Percentiles rank a stretch among this genome's conserved stretches.
These are phyloP conservation scores for Pipra filicauda DNA, from an alignment of 2,113 vertebrate species.

Conservation along the genomic window DNA sequence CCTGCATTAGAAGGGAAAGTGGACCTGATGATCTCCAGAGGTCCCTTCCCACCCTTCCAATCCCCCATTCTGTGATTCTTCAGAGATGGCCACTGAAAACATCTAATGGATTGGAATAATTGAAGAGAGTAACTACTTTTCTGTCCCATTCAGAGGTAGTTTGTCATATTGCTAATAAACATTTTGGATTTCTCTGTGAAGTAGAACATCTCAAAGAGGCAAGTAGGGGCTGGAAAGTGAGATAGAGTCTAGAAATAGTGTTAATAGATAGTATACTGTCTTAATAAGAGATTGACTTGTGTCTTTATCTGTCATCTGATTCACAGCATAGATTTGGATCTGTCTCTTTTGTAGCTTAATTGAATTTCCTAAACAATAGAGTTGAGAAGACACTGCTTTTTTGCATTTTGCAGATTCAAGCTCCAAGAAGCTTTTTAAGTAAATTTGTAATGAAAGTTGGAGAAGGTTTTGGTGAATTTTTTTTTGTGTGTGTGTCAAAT, in stretches of 20 bases:
- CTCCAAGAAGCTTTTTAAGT: not conserved
- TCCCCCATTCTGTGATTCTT: not conserved
- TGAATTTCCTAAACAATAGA: not conserved
- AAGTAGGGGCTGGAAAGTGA: not conserved
- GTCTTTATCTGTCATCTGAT: not conserved
- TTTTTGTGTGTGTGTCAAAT: not conserved
- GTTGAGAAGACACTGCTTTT: not conserved
- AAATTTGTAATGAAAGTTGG: not conserved
- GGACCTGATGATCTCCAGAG: too few species aligned
- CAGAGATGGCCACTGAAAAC: not conserved
- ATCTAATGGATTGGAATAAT: not conserved
- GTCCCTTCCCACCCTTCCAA: not conserved
- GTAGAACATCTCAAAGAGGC: not conserved
- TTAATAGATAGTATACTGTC: not conserved
- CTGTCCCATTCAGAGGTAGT: not conserved
- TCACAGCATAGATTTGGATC: not conserved
- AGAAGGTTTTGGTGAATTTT: not conserved
- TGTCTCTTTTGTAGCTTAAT: not conserved
- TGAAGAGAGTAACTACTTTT: not conserved
- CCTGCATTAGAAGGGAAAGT: not conserved
- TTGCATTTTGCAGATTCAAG: not conserved
- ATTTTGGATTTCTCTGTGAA: not conserved
- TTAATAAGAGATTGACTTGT: not conserved
- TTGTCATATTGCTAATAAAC: not conserved
- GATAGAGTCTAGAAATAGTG: not conserved